These are phyloP conservation scores for Amyelois transitella DNA, from an alignment of 1,140 invertebrate species.

Conservation along the genomic window DNA sequence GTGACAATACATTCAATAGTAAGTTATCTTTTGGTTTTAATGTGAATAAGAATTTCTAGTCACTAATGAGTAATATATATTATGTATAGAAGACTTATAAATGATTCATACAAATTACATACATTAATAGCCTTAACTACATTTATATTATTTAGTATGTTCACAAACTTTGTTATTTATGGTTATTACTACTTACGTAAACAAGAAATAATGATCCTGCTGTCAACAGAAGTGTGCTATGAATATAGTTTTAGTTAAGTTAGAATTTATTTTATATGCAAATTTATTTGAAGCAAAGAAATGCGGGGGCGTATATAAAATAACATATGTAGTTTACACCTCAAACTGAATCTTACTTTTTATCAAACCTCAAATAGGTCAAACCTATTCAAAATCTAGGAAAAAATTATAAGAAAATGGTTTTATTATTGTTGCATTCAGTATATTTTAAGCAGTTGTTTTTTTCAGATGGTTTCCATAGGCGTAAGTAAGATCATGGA, in stretches of 20 bases:
- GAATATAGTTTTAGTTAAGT: background rate
- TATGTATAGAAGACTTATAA: too few relatives aligned
- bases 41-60: background rate
- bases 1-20: background rate
- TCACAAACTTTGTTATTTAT: background rate
- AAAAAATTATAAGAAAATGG: too few relatives aligned
- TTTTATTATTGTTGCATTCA: too few relatives aligned
- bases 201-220: background rate
- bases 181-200: background rate
- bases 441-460: too few relatives aligned
- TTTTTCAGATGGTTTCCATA: background rate
- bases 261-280: too few relatives aligned
- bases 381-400: too few relatives aligned
- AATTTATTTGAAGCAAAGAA: too few relatives aligned
- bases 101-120: background rate
- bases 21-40: background rate
- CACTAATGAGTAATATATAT: background rate
- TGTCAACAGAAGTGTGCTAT: background rate
- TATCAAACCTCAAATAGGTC: too few relatives aligned
- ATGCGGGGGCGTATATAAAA: too few relatives aligned
- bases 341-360: too few relatives aligned
- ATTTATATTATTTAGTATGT: background rate
- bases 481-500: background rate
- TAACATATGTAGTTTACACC: too few relatives aligned
- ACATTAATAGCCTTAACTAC: too few relatives aligned